A percentile compares a stretch with the other conserved stretches of the same genome.
Evolutionary conservation across 2,888 invertebrate species (phyloP).

Genomic region (Rhogogaster chlorosoma): DNA sequence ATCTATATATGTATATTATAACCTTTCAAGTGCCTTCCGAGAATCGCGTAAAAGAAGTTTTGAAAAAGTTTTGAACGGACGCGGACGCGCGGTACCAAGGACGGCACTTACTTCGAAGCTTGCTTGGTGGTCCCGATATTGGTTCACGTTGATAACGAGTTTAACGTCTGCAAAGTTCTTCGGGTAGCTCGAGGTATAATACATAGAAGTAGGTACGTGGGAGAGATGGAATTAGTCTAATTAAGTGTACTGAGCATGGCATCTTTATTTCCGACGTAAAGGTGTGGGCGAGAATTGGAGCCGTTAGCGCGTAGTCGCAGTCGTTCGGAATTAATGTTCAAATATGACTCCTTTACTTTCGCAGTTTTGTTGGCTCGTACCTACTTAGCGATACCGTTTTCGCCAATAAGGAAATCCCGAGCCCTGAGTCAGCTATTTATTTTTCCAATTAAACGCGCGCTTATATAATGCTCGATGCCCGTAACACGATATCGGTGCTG

Average conservation of each 20-base stretch:
- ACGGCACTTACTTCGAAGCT: slow-evolving; percentile 14
- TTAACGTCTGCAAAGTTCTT: slow-evolving; percentile 66
- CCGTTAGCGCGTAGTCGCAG: not conserved
- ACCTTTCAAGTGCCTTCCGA: slow-evolving; percentile 28
- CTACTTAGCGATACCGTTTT: slow-evolving; percentile 23
- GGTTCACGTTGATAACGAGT: slow-evolving; percentile 66
- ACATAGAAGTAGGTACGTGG: slow-evolving; percentile 27
- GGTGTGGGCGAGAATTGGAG: slow-evolving; percentile 1
- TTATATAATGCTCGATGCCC: slow-evolving; percentile 37
- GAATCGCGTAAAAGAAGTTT: slow-evolving; percentile 36
- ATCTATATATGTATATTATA: not conserved
- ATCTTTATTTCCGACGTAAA: slow-evolving; percentile 31
- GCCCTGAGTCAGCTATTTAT: slow-evolving; percentile 43
- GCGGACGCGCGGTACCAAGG: slow-evolving; percentile 17
- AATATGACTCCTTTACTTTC: slow-evolving; percentile 31
- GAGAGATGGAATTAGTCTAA: slow-evolving; percentile 21
- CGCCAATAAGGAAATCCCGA: slow-evolving; percentile 21
- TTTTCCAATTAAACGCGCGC: slow-evolving; percentile 48
- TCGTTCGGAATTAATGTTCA: slow-evolving; percentile 33
- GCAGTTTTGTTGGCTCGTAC: not conserved
- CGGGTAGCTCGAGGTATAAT: slow-evolving; percentile 38
- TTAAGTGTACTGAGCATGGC: slow-evolving; percentile 33
- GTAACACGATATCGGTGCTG: slow-evolving; percentile 46
- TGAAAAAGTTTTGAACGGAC: slow-evolving; percentile 16
- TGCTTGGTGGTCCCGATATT: slow-evolving; percentile 52